Percentiles rank a stretch among this genome's conserved stretches.
These are phyloP conservation scores for Neogale vison DNA, from an alignment of 2,113 vertebrate species.

Conservation along the genomic window DNA sequence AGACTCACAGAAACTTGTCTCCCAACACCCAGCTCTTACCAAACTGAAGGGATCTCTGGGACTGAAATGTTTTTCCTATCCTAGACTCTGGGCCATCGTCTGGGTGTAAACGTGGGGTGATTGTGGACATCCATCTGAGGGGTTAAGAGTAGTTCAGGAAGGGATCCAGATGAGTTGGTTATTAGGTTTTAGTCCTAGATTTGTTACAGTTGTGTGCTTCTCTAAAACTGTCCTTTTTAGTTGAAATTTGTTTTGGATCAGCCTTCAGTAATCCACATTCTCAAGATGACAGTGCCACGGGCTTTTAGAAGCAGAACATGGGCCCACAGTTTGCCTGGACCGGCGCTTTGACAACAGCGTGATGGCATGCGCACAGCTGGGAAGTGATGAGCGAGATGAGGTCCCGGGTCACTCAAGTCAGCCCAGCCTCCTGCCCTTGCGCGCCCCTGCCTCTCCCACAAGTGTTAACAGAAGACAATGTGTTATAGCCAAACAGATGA, in stretches of 20 bases:
- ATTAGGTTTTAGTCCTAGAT: not conserved
- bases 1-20: too few relatives aligned
- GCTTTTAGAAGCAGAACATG: not conserved
- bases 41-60: not conserved
- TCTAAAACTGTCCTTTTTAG: not conserved
- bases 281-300: fast-evolving
- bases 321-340: too few relatives aligned
- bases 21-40: not conserved
- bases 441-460: fast-evolving
- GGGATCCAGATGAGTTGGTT: not conserved
- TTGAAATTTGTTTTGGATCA: not conserved
- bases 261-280: not conserved
- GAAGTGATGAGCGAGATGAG: fast-evolving
- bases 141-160: not conserved
- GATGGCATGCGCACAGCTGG: not conserved
- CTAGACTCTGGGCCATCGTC: not conserved
- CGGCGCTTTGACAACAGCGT: fast-evolving
- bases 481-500: not conserved
- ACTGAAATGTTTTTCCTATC: not conserved
- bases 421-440: fast-evolving
- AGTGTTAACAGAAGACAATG: fast-evolving
- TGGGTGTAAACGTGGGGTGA: not conserved
- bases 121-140: not conserved
- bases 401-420: fast-evolving
- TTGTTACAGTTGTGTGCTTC: not conserved